Base-by-base conservation (phyloP, 2,797 vertebrate species). In the Alouatta caraya region DNA sequence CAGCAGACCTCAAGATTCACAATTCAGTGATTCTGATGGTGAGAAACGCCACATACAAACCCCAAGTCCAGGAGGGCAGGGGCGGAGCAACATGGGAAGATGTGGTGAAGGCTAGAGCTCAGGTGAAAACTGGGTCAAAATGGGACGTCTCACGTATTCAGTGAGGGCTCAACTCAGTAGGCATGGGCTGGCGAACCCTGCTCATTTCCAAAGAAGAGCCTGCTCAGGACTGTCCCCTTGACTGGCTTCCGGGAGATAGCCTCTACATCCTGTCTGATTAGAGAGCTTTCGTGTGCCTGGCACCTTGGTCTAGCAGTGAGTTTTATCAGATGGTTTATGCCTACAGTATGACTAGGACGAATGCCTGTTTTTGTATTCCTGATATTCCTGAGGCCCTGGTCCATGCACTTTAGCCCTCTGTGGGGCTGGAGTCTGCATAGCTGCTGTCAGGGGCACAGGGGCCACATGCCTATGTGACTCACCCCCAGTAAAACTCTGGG, bases 271-370 rank as follows among this genome's bases (percentile, higher is more conserved):
- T 9, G 0, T 22, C 61, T 44, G 12, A 24, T 30, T 4, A 61
- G 6, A 89, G 9, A 19, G 5, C 37, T 48, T 67, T 33, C 37
- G 15, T 39, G 12, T 28, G 39, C 22, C 44, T 78, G 21, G 17
- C 26, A 17, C 2, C 15, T 17, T 13, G 50, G 28, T 12, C n/a
- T 44, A 5, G 10, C 9, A n/a, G 1, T 48, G 2, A 19, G 28
- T 44, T 57, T 44, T 26, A 44, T n/a, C 17, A 26, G 30, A 24
- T 11, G 28, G 22, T 13, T 21, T 12, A 26, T 28, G 50, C 24
- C 12, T n/a, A 9, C 55, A 28, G 1, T 7, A 2, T 28, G 13
- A 28, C 2, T 3, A 48, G 2, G 30, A 15, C 12, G 5, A 28
- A 37, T 37, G 33, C 30, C 30, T 64, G 19, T 46, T 48, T 89